These are phyloP conservation scores for Pterocles gutturalis DNA, from an alignment of 2,113 vertebrate species.

Conservation along the genomic window DNA sequence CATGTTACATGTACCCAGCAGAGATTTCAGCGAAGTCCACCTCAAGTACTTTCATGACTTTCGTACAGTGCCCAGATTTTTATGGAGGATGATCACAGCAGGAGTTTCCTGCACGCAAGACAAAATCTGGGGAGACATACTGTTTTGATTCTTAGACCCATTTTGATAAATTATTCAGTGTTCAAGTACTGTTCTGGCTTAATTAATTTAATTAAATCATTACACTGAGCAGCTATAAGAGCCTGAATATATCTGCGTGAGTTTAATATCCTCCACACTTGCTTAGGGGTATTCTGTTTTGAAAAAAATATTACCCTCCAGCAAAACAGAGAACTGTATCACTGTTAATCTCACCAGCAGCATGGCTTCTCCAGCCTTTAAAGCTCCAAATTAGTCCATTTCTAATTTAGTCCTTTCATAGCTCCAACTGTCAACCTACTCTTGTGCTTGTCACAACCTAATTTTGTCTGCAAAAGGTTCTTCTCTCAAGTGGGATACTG, in stretches of 20 bases:
- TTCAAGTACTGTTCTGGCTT: conserved; percentile 41
- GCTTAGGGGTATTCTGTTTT: conserved; percentile 11
- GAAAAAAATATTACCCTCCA: conserved; percentile 29
- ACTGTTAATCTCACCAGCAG: not conserved
- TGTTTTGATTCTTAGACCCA: conserved; percentile 31
- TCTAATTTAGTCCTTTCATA: not conserved
- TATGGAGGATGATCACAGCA: not conserved
- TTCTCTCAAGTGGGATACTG: not conserved
- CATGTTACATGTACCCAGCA: not conserved
- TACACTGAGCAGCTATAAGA: conserved; percentile 33
- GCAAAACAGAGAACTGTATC: not conserved
- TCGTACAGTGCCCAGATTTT: not conserved
- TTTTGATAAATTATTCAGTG: conserved; percentile 61
- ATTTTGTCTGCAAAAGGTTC: not conserved
- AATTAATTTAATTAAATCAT: conserved; percentile 68
- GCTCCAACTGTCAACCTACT: not conserved
- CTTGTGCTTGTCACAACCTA: not conserved
- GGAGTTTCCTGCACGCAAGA: not conserved
- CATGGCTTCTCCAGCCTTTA: not conserved
- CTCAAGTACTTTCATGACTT: not conserved
- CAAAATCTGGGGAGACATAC: not conserved
- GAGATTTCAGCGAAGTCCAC: not conserved
- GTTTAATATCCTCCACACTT: not conserved
- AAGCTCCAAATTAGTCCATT: not conserved
- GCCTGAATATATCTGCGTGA: conserved; percentile 43